Evolutionary conservation across 2,113 vertebrate species (phyloP), one percentile per base, ranked within the genome.

Genomic region (Petroica traversi): DNA sequence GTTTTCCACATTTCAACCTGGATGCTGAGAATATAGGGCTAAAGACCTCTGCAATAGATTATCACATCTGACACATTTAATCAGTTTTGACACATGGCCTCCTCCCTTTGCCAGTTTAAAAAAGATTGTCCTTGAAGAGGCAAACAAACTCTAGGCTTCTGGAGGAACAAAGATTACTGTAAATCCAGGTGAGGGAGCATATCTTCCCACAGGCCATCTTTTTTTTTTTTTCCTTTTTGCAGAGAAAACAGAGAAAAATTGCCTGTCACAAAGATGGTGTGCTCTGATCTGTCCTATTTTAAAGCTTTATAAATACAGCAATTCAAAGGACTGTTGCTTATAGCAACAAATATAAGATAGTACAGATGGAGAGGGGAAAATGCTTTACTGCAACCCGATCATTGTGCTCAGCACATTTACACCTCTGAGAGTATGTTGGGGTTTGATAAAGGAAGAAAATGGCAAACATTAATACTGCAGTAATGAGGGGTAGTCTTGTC

Each of bases 241-340:
- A 17, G 11, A 84, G 41, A 76, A 83, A 73, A 74, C 31, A 12
- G 41, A 63, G 71, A 64, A 88, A 75, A 91, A 76, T 13, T 34
- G 34, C 41, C 41, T 54, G 13, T 55, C 6, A 7, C 46, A 55
- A 73, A 79, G 58, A 88, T 7, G 52, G 14, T 57, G 64, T 49
- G 14, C 49, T 88, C 29, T 19, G 58, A 46, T 86, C 41, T 45
- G 51, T 62, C 26, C 51, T 83, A 69, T 77, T 92, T 91, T 63
- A 95, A 76, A 80, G 46, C 63, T 90, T 88, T 89, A 77, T 80
- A 88, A 90, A 73, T 40, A 40, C 51, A 92, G 63, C 59, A 49
- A 90, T 74, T 83, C 80, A 84, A 83, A 92, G 12, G 40, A 64
- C 66, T 82, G 87, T 85, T 91, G 81, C 90, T 97, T 95, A 89